Percentiles rank a stretch among this genome's conserved stretches.
These are phyloP conservation scores for Takifugu rubripes DNA, from an alignment of 2,797 vertebrate species.

Conservation along the genomic window DNA sequence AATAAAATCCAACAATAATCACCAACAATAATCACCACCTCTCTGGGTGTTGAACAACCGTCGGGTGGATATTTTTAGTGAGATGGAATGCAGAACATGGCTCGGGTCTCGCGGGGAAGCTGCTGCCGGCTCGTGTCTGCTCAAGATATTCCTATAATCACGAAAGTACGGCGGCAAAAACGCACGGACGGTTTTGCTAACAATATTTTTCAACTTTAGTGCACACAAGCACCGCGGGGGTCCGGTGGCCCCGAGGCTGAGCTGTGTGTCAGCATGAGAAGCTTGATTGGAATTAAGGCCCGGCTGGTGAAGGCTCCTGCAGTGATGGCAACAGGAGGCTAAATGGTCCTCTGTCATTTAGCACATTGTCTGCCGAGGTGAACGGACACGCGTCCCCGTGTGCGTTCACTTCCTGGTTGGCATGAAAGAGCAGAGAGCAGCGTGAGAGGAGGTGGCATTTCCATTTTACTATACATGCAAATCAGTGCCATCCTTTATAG, in stretches of 20 bases:
- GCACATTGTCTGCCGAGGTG: slow-evolving; percentile 72
- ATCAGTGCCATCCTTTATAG: slow-evolving; percentile 6
- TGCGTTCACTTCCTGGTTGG: slow-evolving; percentile 59
- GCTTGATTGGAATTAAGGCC: slow-evolving; percentile 66
- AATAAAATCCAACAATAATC: too few relatives aligned
- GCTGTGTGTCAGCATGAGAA: slow-evolving; percentile 42
- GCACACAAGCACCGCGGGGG: background rate
- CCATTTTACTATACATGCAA: slow-evolving; percentile 2
- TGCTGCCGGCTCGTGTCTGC: too few relatives aligned
- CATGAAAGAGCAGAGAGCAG: slow-evolving; percentile 43
- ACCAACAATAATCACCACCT: too few relatives aligned
- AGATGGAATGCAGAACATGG: too few relatives aligned
- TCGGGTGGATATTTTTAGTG: too few relatives aligned
- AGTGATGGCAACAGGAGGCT: slow-evolving; percentile 64
- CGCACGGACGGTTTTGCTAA: too few relatives aligned
- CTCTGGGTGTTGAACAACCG: too few relatives aligned
- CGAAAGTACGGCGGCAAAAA: too few relatives aligned
- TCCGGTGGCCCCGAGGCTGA: slow-evolving; percentile 24
- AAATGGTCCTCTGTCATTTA: slow-evolving; percentile 81
- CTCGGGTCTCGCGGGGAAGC: too few relatives aligned
- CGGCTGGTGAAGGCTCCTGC: slow-evolving; percentile 52
- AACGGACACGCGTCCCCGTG: slow-evolving; percentile 61
- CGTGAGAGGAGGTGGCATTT: slow-evolving; percentile 18
- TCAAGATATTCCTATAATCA: too few relatives aligned
- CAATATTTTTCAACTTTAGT: background rate